phyloP scores from a whole-genome alignment of 2,797 vertebrate species.

The Labeo calbasu region DNA sequence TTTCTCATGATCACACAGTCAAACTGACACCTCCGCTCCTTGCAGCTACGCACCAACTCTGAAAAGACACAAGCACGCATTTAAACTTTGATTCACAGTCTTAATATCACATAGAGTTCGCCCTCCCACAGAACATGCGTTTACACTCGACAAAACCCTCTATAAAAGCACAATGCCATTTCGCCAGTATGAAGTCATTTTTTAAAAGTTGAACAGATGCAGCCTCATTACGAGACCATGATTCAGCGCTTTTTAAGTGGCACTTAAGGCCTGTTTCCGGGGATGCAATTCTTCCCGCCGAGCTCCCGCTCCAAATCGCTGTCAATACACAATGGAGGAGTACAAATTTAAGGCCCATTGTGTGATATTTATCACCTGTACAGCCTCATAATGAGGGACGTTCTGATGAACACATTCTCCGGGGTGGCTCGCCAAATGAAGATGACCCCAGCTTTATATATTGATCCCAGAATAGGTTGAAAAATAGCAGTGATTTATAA shows the following conservation, averaged over 20 bases:
- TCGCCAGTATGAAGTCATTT: constrained; percentile 12
- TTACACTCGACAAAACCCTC: background rate
- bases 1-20: constrained; percentile 80
- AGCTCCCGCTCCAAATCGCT: constrained; percentile 41
- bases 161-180: constrained; percentile 4
- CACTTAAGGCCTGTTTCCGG: constrained; percentile 49
- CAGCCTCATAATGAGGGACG: constrained; percentile 40
- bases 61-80: constrained; percentile 51
- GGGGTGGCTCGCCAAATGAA: constrained; percentile 23
- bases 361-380: constrained; percentile 43
- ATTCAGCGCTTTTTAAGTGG: constrained; percentile 36
- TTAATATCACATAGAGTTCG: background rate
- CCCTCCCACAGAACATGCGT: background rate
- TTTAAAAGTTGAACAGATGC: constrained; percentile 37
- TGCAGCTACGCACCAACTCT: constrained; percentile 81
- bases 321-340: constrained; percentile 49
- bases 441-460: constrained; percentile 37
- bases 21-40: constrained; percentile 78
- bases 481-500: constrained; percentile 66
- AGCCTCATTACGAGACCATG: constrained; percentile 34
- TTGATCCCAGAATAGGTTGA: constrained; percentile 64
- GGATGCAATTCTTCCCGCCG: constrained; percentile 41
- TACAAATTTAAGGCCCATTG: constrained; percentile 46
- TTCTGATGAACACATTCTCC: constrained; percentile 32
- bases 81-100: constrained; percentile 22